These are phyloP conservation scores for Peromyscus polionotus DNA, from an alignment of 2,113 vertebrate genomes.

Conservation along the genomic window DNA sequence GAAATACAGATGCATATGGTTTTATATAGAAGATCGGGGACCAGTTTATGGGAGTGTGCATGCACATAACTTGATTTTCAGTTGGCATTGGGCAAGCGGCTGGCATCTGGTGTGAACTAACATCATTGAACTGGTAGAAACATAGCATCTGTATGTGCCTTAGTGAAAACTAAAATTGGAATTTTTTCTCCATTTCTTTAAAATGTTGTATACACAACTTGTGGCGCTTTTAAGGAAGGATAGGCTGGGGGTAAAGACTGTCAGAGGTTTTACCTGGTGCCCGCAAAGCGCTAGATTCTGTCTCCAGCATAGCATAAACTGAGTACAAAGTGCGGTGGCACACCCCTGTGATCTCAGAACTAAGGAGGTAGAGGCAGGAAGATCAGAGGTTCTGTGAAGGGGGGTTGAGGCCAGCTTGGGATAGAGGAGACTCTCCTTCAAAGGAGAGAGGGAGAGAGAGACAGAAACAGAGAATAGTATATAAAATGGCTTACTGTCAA, in stretches of 20 bases:
- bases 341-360: not conserved
- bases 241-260: not conserved
- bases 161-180: not conserved
- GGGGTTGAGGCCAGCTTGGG: not conserved
- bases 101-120: constrained; percentile 69
- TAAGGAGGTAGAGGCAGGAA: not conserved
- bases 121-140: not conserved
- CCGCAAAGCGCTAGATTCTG: not conserved
- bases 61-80: constrained; percentile 65
- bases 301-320: not conserved
- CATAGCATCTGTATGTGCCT: not conserved
- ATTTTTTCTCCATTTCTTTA: not conserved
- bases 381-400: not conserved
- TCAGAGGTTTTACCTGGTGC: too few relatives aligned
- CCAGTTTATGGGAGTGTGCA: not conserved
- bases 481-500: not conserved
- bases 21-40: constrained; percentile 64
- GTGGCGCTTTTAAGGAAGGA: not conserved
- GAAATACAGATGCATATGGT: constrained; percentile 68
- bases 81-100: constrained; percentile 64
- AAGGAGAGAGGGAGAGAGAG: not conserved
- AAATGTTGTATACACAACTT: not conserved
- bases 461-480: not conserved
- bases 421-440: not conserved
- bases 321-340: not conserved